phyloP scores from a whole-genome alignment of 2,113 vertebrate genomes.

The Syngnathus scovelli region DNA sequence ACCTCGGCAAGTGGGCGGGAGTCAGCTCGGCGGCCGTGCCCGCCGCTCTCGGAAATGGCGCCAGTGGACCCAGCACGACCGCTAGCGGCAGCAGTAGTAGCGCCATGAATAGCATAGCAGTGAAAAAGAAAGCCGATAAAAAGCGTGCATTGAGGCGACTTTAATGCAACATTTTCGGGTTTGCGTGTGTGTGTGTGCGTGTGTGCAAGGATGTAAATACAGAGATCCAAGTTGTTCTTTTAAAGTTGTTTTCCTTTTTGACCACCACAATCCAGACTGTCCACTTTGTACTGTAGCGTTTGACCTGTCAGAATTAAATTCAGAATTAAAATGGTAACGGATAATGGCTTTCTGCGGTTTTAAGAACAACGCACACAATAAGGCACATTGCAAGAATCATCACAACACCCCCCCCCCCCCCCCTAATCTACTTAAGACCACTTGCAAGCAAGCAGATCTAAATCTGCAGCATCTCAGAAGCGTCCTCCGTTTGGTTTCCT shows the following conservation, averaged over 20 bases:
- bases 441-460: too few species aligned
- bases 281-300: conserved; percentile 45
- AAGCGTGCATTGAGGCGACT: conserved; percentile 86
- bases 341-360: not conserved
- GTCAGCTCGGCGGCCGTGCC: conserved; percentile 60
- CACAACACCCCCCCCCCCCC: not conserved
- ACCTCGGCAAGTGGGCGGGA: conserved; percentile 73
- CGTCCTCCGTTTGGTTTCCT: too few species aligned
- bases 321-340: not conserved
- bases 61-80: conserved; percentile 44
- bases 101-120: conserved; percentile 71
- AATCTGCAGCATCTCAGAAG: too few species aligned
- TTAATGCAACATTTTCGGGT: conserved; percentile 61
- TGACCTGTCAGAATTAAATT: conserved; percentile 6
- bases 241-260: conserved; percentile 38
- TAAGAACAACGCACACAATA: not conserved
- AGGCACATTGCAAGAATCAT: not conserved
- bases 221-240: conserved; percentile 66
- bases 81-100: conserved; percentile 59
- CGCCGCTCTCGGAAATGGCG: conserved; percentile 60
- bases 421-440: too few species aligned
- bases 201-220: conserved; percentile 58
- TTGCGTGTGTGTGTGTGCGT: conserved; percentile 27
- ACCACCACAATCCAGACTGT: conserved; percentile 39
- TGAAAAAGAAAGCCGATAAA: conserved; percentile 90